Percentiles rank a stretch among this genome's conserved stretches.
Conservation (phyloP, 2,888 invertebrate genomes). For the Eilema griseolum region DNA sequence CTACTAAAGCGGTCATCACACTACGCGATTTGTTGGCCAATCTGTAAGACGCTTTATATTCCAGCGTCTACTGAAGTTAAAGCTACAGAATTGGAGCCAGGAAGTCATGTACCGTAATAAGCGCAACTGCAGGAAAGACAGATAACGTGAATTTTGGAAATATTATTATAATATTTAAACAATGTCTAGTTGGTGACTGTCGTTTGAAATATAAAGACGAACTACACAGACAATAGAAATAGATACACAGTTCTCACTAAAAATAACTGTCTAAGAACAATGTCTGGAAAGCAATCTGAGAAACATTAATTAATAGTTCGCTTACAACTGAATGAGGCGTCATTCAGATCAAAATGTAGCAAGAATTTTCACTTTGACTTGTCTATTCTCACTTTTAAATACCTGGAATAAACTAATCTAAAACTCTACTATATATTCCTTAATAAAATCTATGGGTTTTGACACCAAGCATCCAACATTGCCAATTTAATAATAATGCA, state of each 20-base stretch:
- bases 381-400: constrained; percentile 47
- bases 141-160: constrained; percentile 43
- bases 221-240: constrained; percentile 39
- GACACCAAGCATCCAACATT: constrained; percentile 52
- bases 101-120: constrained; percentile 7
- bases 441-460: constrained; percentile 50
- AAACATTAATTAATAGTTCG: constrained; percentile 40
- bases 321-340: constrained; percentile 34
- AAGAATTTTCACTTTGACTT: constrained; percentile 44
- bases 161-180: constrained; percentile 59
- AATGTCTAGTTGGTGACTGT: constrained; percentile 77
- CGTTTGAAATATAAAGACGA: constrained; percentile 37
- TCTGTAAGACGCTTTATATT: constrained; percentile 7
- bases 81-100: constrained; percentile 10
- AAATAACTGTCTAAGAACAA: constrained; percentile 62
- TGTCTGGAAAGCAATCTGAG: constrained; percentile 64
- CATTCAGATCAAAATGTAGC: constrained; percentile 23
- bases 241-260: constrained; percentile 56
- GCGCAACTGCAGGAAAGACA: constrained; percentile 35
- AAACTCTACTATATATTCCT: constrained; percentile 54
- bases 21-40: constrained; percentile 4
- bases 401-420: constrained; percentile 52
- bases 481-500: constrained; percentile 41
- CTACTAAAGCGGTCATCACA: constrained; percentile 30
- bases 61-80: background rate